These are phyloP conservation scores for Caradrina kadenii DNA, from an alignment of 2,888 invertebrate genomes.

Conservation along the genomic window DNA sequence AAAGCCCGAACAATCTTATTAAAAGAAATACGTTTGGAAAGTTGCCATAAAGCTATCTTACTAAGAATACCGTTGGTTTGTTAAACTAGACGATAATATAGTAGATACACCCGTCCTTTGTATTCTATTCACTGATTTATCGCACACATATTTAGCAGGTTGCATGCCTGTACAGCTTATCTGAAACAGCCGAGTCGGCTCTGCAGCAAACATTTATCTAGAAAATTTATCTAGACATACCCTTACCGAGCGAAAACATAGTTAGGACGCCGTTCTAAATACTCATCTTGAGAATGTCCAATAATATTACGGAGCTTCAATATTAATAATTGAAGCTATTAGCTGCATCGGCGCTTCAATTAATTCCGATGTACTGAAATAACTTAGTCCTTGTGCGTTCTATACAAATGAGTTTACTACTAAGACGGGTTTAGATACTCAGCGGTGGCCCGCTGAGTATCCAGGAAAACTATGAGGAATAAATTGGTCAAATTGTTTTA, in stretches of 20 bases:
- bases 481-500: neutral
- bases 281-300: conserved; percentile 62
- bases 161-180: conserved; percentile 75
- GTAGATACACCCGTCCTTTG: conserved; percentile 61
- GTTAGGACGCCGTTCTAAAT: conserved; percentile 56
- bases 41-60: conserved; percentile 43
- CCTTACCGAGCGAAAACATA: conserved; percentile 62
- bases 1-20: conserved; percentile 37
- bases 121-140: conserved; percentile 75
- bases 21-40: conserved; percentile 47
- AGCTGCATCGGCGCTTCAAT: conserved; percentile 36
- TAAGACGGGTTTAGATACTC: neutral
- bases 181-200: conserved; percentile 67
- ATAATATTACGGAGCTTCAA: conserved; percentile 54
- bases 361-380: conserved; percentile 29
- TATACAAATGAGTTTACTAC: conserved; percentile 12
- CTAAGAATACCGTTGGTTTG: conserved; percentile 52
- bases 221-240: conserved; percentile 76
- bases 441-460: neutral
- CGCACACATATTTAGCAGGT: conserved; percentile 74
- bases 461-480: conserved; percentile 18
- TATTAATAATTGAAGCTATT: conserved; percentile 55
- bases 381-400: conserved; percentile 22
- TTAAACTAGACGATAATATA: conserved; percentile 60
- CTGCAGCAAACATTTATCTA: conserved; percentile 74